Base-by-base conservation (phyloP, 2,113 vertebrate genomes). In the Nerophis ophidion region DNA sequence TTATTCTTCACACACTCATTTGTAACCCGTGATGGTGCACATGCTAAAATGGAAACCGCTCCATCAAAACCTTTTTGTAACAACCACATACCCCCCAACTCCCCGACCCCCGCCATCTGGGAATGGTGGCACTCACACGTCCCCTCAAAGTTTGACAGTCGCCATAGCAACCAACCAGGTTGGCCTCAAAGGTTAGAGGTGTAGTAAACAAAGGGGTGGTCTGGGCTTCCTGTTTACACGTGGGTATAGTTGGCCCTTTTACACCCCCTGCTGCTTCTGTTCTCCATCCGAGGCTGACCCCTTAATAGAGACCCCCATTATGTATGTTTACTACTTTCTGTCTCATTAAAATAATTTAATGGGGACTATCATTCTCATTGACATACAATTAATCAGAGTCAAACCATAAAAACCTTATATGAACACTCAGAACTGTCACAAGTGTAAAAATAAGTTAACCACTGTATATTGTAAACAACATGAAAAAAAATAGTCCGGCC, bases 181-280 rank as follows among this genome's bases (percentile, higher is more conserved):
- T 56, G 35, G 54, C 26, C 50, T 26, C 58, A 60, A 60, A 60
- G 58, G 42, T 60, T 16, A 59, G 14, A 47, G 13, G 26, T 59
- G 35, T 48, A 33, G 59, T 87, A 82, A 84, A 81, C 77, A 86
- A 64, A 63, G 66, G 6, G 46, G 60, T 64, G 75, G 76, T 71
- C 67, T 66, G 64, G 48, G 71, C 72, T 82, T 87, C 82, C 84
- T 86, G 83, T 84, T 80, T 76, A 73, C 54, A 76, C 19, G 74
- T 66, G 74, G 61, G 52, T 66, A 59, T 67, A 36, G 35, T 61
- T 72, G 53, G 48, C 60, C 72, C 52, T 66, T 54, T 42, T 75
- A 54, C 59, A 61, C 64, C 69, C 44, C 1, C 44, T 35, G 64
- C 71, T 72, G 67, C 74, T 81, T 59, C 42, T 46, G 7, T 47